Conservation (phyloP, 2,888 invertebrate species). For the Epistrophe grossulariae region DNA sequence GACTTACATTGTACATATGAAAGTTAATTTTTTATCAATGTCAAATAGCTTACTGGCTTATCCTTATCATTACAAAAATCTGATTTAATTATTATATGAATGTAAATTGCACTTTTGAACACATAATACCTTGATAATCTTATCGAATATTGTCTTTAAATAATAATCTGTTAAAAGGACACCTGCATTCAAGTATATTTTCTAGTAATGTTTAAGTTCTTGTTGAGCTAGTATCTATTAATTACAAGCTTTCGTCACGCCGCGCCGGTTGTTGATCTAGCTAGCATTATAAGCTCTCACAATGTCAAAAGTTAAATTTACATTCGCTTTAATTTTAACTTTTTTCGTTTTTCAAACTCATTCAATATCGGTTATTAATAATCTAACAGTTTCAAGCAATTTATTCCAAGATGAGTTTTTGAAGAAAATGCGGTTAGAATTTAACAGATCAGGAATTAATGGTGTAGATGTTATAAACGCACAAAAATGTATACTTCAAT, state of each 20-base stretch:
- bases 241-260: background rate
- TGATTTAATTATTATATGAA: background rate
- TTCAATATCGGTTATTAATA: constrained; percentile 24
- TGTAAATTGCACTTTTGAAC: constrained; percentile 3
- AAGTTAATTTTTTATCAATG: background rate
- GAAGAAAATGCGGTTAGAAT: constrained; percentile 11
- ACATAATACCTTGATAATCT: constrained; percentile 1
- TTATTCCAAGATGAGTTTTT: constrained; percentile 39
- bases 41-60: background rate
- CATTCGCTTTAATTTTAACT: background rate
- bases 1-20: background rate
- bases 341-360: background rate
- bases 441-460: background rate
- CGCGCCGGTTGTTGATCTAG: background rate
- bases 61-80: constrained; percentile 14
- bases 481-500: constrained; percentile 28
- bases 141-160: background rate
- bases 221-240: background rate
- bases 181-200: background rate
- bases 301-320: constrained; percentile 32
- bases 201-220: constrained; percentile 11
- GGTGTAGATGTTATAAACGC: constrained; percentile 5
- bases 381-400: constrained; percentile 38
- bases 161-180: constrained; percentile 31
- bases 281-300: background rate